These are phyloP conservation scores for Actias luna DNA, from an alignment of 2,888 invertebrate genomes.

Conservation along the genomic window DNA sequence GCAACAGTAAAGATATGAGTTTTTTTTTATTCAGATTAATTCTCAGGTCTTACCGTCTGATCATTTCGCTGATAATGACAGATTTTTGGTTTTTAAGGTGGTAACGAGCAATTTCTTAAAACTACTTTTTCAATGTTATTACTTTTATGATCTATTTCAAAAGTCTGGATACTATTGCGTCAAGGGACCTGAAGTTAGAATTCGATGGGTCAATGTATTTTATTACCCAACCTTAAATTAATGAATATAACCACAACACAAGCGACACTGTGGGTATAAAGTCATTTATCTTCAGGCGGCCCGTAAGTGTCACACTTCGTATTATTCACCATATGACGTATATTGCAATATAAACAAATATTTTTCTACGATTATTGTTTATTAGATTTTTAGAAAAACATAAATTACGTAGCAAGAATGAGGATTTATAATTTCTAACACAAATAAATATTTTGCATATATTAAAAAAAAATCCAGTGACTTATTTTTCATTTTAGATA, in stretches of 20 bases:
- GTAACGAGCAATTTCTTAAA: too few species aligned
- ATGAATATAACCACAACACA: neutral
- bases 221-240: neutral
- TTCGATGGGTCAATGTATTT: neutral
- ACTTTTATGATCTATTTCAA: too few species aligned
- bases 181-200: neutral
- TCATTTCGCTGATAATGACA: too few species aligned
- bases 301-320: neutral
- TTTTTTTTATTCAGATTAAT: too few species aligned
- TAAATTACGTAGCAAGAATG: neutral
- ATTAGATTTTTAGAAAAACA: neutral
- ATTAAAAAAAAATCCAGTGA: neutral
- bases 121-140: too few species aligned
- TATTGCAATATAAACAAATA: conserved; percentile 1
- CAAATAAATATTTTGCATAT: neutral
- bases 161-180: too few species aligned
- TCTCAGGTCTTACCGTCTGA: too few species aligned
- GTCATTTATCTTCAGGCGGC: neutral
- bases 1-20: too few species aligned
- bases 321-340: neutral
- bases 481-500: conserved; percentile 13
- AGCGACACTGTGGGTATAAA: neutral
- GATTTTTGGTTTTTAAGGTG: too few species aligned
- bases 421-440: neutral
- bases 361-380: neutral